Base-by-base conservation (phyloP, 2,797 vertebrate genomes). In the Lepus townsendii region DNA sequence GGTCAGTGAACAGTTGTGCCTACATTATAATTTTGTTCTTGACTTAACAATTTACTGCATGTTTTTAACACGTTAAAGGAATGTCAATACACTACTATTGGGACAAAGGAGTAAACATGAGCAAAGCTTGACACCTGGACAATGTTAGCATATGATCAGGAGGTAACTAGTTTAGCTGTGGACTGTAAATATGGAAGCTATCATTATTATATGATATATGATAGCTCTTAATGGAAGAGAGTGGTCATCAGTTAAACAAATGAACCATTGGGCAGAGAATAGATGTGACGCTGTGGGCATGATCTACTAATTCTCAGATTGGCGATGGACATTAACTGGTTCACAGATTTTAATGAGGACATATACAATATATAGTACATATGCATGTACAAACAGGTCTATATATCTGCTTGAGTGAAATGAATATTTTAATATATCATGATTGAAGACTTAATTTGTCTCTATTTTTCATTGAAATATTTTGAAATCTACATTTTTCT, bases 241-340 rank as follows among this genome's bases (percentile, higher is more conserved):
- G 35, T 84, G 78, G 57, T 95, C 93, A 94, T 94, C 93, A 93
- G 78, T 95, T 92, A 97, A 95, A 87, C 83, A 95, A 95, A 96
- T 73, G 95, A 96, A 90, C 87, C 91, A 92, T 3, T 63, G 91
- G 88, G 66, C 66, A 96, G 76, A 91, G 88, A 94, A 83, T 35
- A 96, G 65, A 88, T 83, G 78, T 94, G 94, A 93, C 50, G 86
- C 84, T n/a, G 14, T 85, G 78, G n/a, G 57, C 62, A 85, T 38
- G 30, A 96, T 80, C 83, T 94, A 88, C 91, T 88, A 88, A 92
- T 87, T 90, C 94, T 90, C 91, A 95, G 73, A 93, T 66, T 95
- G 88, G 71, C n/a, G 6, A 83, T 86, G 52, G 77, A 80, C 90
- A 88, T 94, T 94, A 90, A 90, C 71, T 94, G 84, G 66, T 72